A percentile compares a stretch with the other conserved stretches of the same genome.
phyloP scores from a whole-genome alignment of 2,113 vertebrate genomes.

The Pachypanchax playfairii region DNA sequence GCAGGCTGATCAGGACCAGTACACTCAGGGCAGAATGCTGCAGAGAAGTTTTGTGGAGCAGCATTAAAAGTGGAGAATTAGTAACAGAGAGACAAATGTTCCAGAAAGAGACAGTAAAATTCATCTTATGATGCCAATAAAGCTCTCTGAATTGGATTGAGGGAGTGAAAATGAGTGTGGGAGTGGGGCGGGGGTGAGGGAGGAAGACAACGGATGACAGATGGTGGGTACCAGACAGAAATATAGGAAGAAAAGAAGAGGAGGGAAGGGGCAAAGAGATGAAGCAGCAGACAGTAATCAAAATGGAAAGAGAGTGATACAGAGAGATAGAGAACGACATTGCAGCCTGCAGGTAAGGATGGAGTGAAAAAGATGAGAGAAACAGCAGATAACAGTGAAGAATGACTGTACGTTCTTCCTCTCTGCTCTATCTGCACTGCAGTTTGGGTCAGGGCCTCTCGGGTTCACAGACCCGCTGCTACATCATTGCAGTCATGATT shows the following conservation, averaged over 20 bases:
- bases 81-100: conserved; percentile 57
- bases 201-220: conserved; percentile 67
- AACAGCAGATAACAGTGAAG: conserved; percentile 25
- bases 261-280: conserved; percentile 13
- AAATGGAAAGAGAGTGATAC: conserved; percentile 47
- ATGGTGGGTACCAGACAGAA: conserved; percentile 63
- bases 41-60: conserved; percentile 32
- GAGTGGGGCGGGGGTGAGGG: conserved; percentile 18
- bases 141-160: conserved; percentile 66
- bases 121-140: conserved; percentile 74
- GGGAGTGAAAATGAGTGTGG: conserved; percentile 59
- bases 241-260: conserved; percentile 48
- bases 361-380: conserved; percentile 20
- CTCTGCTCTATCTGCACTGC: conserved; percentile 59
- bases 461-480: conserved; percentile 21
- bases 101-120: conserved; percentile 62
- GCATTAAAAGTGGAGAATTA: conserved; percentile 46
- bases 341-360: conserved; percentile 21
- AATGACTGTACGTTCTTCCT: conserved; percentile 2
- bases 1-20: conserved; percentile 14
- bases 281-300: conserved; percentile 51
- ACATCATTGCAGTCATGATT: conserved; percentile 56
- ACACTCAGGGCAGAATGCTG: conserved; percentile 2
- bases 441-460: conserved; percentile 62
- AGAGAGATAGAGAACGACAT: conserved; percentile 11